Conservation (phyloP, 2,888 invertebrate genomes). For the Synergus itoensis region DNA sequence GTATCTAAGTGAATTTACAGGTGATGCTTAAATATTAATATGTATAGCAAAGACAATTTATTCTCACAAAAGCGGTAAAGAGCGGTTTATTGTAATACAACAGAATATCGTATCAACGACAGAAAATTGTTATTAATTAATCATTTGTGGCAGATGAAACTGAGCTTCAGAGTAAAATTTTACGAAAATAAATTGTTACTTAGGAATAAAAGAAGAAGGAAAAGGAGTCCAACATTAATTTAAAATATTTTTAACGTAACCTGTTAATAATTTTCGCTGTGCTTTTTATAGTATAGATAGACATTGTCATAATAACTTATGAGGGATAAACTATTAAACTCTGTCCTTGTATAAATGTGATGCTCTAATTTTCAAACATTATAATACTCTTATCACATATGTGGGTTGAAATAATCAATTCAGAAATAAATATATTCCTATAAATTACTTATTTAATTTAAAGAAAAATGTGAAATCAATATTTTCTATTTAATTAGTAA, state of each 20-base stretch:
- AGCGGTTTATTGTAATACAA: not conserved
- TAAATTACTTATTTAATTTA: no score
- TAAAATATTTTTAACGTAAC: not conserved
- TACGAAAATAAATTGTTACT: not conserved
- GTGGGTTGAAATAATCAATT: no score
- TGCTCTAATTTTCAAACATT: conserved; percentile 29
- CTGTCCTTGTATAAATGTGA: conserved; percentile 26
- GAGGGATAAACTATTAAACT: conserved; percentile 34
- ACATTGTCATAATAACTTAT: conserved; percentile 35
- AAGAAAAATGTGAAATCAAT: no score
- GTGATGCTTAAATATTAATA: not conserved
- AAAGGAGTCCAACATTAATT: not conserved
- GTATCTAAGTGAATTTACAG: not conserved
- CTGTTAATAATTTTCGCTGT: not conserved
- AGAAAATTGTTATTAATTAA: not conserved
- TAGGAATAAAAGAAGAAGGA: not conserved
- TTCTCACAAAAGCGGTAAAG: not conserved
- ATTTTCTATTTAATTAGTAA: not conserved
- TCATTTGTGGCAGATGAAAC: not conserved
- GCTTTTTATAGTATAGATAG: not conserved
- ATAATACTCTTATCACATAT: not conserved
- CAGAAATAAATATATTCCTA: no score
- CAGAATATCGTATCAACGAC: not conserved
- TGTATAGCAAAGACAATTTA: not conserved
- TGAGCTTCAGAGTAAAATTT: not conserved